These are phyloP conservation scores for Epinephelus coioides DNA, from an alignment of 2,797 vertebrate species.

Conservation along the genomic window DNA sequence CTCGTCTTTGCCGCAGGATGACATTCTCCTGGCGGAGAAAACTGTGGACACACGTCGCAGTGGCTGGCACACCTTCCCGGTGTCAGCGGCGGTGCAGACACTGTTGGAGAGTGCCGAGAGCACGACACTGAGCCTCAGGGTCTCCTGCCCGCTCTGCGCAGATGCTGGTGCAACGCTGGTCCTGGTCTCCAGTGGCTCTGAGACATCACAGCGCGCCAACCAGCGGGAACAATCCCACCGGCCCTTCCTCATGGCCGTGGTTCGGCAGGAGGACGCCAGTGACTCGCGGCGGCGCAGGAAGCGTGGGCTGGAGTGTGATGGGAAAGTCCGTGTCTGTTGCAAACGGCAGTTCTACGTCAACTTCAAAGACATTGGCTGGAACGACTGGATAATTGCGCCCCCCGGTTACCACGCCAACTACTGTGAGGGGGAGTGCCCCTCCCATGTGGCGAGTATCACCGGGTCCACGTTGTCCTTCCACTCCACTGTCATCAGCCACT, in stretches of 20 bases:
- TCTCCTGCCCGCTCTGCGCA: conserved; percentile 92
- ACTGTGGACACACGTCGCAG: conserved; percentile 94
- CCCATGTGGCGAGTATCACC: conserved; percentile 93
- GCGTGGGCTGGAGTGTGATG: conserved; percentile 96
- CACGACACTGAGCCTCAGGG: conserved; percentile 87
- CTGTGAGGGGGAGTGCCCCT: conserved; percentile 97
- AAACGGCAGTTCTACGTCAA: conserved; percentile 97
- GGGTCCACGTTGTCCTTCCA: conserved; percentile 96
- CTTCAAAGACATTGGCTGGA: conserved; percentile 99
- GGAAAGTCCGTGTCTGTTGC: conserved; percentile 97
- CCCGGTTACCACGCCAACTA: conserved; percentile 97
- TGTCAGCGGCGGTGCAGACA: conserved; percentile 90
- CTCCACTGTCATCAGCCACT: conserved; percentile 98
- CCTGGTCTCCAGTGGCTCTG: conserved; percentile 79
- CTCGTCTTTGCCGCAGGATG: conserved; percentile 74
- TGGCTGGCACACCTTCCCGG: conserved; percentile 96
- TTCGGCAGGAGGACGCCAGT: conserved; percentile 88
- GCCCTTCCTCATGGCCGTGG: conserved; percentile 96
- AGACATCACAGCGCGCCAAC: conserved; percentile 65
- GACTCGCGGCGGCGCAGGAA: conserved; percentile 88
- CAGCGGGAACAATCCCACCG: conserved; percentile 95
- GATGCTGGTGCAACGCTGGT: conserved; percentile 90
- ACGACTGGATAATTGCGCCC: conserved; percentile 99
- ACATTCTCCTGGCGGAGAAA: conserved; percentile 91
- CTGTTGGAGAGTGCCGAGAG: conserved; percentile 85